A percentile compares a stretch with the other conserved stretches of the same genome.
Conservation (phyloP, 53 echinoderm and acorn worm genomes). For the Holothuria leucospilota region DNA sequence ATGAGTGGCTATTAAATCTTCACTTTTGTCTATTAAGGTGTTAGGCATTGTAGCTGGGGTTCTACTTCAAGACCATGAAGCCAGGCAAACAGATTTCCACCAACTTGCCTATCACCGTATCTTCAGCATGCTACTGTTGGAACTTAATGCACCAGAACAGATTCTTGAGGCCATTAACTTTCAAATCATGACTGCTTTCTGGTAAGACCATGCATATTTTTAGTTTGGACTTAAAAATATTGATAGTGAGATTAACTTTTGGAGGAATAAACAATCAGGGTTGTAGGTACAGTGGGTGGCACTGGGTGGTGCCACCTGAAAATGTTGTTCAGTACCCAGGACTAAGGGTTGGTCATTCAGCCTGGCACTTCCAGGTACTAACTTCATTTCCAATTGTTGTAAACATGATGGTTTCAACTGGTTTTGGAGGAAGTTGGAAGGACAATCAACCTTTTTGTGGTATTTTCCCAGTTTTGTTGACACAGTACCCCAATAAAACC, state of each 20-base stretch:
- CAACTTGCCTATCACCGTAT: slow-evolving; percentile 98
- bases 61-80: slow-evolving; percentile 98
- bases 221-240: background rate
- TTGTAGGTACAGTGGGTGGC: too few species aligned
- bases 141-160: slow-evolving; percentile 98
- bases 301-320: too few species aligned
- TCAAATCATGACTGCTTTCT: slow-evolving; percentile 98
- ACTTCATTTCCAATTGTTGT: too few species aligned
- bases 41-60: slow-evolving; percentile 98
- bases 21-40: slow-evolving; percentile 57
- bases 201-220: slow-evolving; percentile 61
- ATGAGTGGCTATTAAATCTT: too few species aligned
- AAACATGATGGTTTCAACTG: too few species aligned
- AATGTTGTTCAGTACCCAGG: too few species aligned
- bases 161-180: slow-evolving; percentile 99
- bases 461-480: too few species aligned
- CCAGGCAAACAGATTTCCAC: slow-evolving; percentile 91
- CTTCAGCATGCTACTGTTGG: slow-evolving; percentile 99
- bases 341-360: too few species aligned
- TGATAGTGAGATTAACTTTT: background rate
- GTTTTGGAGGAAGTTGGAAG: too few species aligned
- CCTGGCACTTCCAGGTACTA: too few species aligned
- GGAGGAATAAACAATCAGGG: background rate
- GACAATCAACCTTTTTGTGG: too few species aligned
- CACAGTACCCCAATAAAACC: too few species aligned